Percentiles rank a stretch among this genome's conserved stretches.
Evolutionary conservation across 1,140 invertebrate species (phyloP).

Genomic region (Formica selysi): DNA sequence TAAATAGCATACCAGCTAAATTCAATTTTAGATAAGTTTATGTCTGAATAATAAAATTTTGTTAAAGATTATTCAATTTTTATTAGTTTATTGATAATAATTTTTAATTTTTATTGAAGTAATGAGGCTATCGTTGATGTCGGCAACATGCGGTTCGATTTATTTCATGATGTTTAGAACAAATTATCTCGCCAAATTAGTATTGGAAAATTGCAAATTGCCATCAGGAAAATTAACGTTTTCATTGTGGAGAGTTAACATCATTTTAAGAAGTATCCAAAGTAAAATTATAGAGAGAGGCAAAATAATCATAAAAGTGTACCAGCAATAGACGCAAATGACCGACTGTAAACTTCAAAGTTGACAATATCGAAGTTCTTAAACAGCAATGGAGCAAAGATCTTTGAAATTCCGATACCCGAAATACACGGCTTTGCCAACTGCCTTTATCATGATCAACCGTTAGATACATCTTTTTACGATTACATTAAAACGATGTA

Average conservation of each 20-base stretch:
- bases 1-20: not conserved
- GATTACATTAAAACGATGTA: not conserved
- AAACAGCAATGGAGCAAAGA: not conserved
- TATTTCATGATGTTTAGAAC: not conserved
- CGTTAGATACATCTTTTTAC: conserved; percentile 39
- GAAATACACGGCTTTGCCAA: not conserved
- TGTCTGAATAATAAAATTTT: not conserved
- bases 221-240: not conserved
- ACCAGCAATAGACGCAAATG: not conserved
- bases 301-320: conserved; percentile 28
- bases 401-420: not conserved
- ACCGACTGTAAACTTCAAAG: conserved; percentile 36
- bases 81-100: not conserved
- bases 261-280: not conserved
- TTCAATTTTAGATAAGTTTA: not conserved
- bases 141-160: not conserved
- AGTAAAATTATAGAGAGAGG: not conserved
- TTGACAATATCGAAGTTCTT: not conserved
- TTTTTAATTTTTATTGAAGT: not conserved
- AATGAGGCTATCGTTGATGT: not conserved
- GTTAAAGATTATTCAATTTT: not conserved
- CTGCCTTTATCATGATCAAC: not conserved
- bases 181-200: not conserved
- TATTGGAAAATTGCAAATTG: not conserved
- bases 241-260: not conserved